These are phyloP conservation scores for Sparidentex hasta DNA, from an alignment of 2,797 vertebrate species.

Conservation along the genomic window DNA sequence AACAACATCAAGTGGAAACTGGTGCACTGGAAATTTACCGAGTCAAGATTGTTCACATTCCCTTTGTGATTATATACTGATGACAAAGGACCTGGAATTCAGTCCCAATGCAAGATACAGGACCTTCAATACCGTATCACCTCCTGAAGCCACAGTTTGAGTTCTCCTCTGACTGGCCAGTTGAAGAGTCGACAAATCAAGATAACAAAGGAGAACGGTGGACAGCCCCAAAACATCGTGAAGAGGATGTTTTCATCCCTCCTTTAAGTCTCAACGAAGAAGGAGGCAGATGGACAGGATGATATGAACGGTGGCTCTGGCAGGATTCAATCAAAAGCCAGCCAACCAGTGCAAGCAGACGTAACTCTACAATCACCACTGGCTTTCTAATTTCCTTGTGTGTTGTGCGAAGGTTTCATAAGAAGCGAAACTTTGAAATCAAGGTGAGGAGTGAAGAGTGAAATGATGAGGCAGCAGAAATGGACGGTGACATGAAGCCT, in stretches of 20 bases:
- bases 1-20: not conserved
- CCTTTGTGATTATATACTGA: not conserved
- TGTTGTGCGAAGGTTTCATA: not conserved
- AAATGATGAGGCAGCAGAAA: not conserved
- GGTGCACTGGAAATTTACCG: not conserved
- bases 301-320: not conserved
- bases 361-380: not conserved
- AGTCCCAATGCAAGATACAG: not conserved
- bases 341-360: not conserved
- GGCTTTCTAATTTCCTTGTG: not conserved
- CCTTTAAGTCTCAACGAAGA: not conserved
- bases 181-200: not conserved
- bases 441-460: not conserved
- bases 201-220: accelerated
- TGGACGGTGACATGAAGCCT: not conserved
- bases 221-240: not conserved
- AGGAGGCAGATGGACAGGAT: not conserved
- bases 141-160: not conserved
- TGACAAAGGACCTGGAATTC: not conserved
- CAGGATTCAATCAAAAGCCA: not conserved
- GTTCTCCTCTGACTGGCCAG: too few species aligned
- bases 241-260: not conserved
- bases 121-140: not conserved
- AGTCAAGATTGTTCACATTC: not conserved
- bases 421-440: not conserved